A percentile compares a stretch with the other conserved stretches of the same genome.
These are phyloP conservation scores for Tor tambroides DNA, from an alignment of 2,113 vertebrate genomes.

Conservation along the genomic window DNA sequence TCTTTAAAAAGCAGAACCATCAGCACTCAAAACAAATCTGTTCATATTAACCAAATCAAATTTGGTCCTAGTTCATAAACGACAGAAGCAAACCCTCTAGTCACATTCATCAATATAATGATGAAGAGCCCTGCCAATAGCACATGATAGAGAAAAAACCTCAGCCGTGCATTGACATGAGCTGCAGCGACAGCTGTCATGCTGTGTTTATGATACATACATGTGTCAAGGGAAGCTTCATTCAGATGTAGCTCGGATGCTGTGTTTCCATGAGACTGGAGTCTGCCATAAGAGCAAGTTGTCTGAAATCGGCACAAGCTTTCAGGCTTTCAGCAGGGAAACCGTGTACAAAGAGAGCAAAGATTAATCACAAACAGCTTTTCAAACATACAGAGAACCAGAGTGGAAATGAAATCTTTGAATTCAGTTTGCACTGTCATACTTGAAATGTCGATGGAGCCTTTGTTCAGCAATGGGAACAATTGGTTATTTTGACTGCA, in stretches of 20 bases:
- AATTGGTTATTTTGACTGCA: neutral
- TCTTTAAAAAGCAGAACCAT: neutral
- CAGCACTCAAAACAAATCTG: neutral
- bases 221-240: conserved; percentile 13
- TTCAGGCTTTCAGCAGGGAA: conserved; percentile 17
- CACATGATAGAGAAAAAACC: neutral
- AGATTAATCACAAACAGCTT: conserved; percentile 10
- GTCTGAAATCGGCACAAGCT: neutral
- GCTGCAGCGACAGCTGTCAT: conserved; percentile 21
- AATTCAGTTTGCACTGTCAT: neutral
- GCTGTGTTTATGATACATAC: conserved; percentile 13
- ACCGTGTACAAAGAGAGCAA: neutral
- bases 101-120: neutral
- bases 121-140: neutral
- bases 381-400: neutral
- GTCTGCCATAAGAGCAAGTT: neutral
- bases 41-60: neutral
- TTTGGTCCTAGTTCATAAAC: neutral
- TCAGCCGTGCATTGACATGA: neutral
- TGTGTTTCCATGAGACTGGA: neutral
- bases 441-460: neutral
- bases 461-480: neutral
- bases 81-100: neutral
- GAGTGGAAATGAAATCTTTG: neutral
- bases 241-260: neutral